Conservation (phyloP, 2,797 vertebrate species). For the Ataeniobius toweri region DNA sequence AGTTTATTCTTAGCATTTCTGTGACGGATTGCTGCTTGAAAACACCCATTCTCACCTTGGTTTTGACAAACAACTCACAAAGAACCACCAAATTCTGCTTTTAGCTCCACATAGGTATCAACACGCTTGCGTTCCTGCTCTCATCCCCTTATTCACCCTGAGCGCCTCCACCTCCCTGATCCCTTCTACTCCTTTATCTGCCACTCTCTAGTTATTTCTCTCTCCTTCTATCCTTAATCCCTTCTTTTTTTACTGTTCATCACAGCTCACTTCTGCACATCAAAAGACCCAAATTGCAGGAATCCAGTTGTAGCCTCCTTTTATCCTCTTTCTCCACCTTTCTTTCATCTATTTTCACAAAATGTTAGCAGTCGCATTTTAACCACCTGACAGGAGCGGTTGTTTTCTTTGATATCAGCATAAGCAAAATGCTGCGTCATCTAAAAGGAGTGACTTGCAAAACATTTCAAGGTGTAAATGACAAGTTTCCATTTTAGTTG, state of each 20-base stretch:
- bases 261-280: conserved; percentile 54
- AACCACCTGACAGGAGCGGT: conserved; percentile 56
- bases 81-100: conserved; percentile 26
- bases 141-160: conserved; percentile 33
- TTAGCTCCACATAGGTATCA: conserved; percentile 21
- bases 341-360: conserved; percentile 64
- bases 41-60: conserved; percentile 11
- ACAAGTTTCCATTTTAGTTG: conserved; percentile 28
- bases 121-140: conserved; percentile 7
- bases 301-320: conserved; percentile 54
- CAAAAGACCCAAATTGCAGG: conserved; percentile 55
- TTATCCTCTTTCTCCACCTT: conserved; percentile 46
- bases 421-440: conserved; percentile 59
- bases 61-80: not conserved
- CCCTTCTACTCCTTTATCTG: conserved; percentile 29
- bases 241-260: conserved; percentile 27
- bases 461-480: conserved; percentile 50
- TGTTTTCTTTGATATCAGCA: conserved; percentile 64
- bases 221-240: conserved; percentile 49
- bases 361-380: conserved; percentile 58
- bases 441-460: conserved; percentile 32
- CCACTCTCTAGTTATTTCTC: conserved; percentile 46
- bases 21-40: conserved; percentile 8
- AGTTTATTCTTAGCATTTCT: conserved; percentile 1
- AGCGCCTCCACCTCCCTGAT: conserved; percentile 10